Evolutionary conservation across 2,113 vertebrate species (phyloP).

Genomic region (Carassius gibelio): DNA sequence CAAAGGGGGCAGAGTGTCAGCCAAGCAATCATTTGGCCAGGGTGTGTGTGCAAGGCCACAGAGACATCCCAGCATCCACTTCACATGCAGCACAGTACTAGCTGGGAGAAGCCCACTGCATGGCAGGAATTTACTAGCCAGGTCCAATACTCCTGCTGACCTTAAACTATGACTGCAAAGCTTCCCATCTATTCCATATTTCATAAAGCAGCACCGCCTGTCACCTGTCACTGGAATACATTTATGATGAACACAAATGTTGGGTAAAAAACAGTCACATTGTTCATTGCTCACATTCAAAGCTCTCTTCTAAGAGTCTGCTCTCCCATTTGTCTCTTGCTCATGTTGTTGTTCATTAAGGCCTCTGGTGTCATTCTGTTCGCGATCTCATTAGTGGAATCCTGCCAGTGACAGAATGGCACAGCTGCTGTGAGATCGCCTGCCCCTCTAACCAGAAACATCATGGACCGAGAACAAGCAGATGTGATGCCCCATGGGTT

Average conservation of each 20-base stretch:
- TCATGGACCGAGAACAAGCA: not conserved
- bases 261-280: not conserved
- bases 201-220: not conserved
- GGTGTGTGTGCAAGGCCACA: not conserved
- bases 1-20: constrained; percentile 2
- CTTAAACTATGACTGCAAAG: not conserved
- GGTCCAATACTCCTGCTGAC: not conserved
- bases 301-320: not conserved
- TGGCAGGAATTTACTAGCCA: not conserved
- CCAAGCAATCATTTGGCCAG: not conserved
- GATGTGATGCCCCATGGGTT: not conserved
- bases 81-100: not conserved
- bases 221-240: not conserved
- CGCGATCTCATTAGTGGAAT: constrained; percentile 38
- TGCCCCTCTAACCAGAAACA: constrained; percentile 29
- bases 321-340: not conserved
- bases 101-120: not conserved
- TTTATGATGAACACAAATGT: not conserved
- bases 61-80: constrained; percentile 14
- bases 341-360: constrained; percentile 20
- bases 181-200: not conserved
- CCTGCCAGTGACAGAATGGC: constrained; percentile 28
- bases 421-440: constrained; percentile 4
- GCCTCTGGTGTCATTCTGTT: constrained; percentile 20
- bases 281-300: not conserved